These are phyloP conservation scores for Mandrillus leucophaeus DNA, from an alignment of 2,113 vertebrate genomes.

Conservation along the genomic window DNA sequence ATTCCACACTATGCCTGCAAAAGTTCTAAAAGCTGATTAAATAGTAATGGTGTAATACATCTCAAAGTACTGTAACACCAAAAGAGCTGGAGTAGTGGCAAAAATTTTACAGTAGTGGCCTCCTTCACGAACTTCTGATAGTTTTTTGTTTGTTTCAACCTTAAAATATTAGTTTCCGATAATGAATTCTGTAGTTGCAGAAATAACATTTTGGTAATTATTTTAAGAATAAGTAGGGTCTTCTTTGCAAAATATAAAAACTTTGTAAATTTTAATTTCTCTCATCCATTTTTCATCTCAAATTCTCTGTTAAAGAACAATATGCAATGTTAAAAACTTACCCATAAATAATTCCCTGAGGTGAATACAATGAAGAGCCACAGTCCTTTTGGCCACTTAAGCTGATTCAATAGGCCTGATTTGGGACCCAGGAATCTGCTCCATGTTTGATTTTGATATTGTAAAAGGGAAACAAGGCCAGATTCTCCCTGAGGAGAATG, in stretches of 20 bases:
- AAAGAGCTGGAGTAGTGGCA: neutral
- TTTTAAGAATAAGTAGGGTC: neutral
- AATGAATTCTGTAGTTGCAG: neutral
- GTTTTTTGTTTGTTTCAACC: neutral
- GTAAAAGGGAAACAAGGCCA: neutral
- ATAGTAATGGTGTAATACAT: slow-evolving; percentile 37
- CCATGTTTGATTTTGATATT: neutral
- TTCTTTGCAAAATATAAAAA: neutral
- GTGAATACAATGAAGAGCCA: neutral
- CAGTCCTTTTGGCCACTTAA: neutral
- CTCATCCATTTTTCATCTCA: neutral
- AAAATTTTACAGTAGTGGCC: neutral
- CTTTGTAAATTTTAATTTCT: neutral
- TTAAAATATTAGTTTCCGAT: neutral
- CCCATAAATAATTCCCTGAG: neutral
- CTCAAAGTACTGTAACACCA: neutral
- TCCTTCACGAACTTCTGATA: neutral
- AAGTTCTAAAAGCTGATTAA: slow-evolving; percentile 66
- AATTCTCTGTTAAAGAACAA: neutral
- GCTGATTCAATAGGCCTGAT: neutral
- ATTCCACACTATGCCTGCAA: slow-evolving; percentile 24
- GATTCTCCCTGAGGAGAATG: neutral
- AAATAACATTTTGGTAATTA: slow-evolving; percentile 20
- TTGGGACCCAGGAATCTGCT: neutral
- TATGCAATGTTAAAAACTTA: neutral